Evolutionary conservation across 2,888 invertebrate species (phyloP), one percentile per base, ranked within the genome.

Genomic region (Aphidius colemani): DNA sequence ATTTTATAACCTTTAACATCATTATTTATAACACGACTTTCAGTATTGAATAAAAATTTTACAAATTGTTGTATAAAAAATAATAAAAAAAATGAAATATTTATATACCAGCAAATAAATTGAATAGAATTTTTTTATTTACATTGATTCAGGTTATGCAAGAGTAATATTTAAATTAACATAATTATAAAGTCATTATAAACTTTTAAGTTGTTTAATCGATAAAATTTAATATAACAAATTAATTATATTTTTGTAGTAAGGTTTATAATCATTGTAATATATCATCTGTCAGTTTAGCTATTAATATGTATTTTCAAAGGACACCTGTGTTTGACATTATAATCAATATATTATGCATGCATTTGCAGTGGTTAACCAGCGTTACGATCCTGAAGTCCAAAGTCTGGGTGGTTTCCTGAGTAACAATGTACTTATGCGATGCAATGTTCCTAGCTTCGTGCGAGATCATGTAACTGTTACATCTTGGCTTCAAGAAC

Each of bases 401-500:
- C 86, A 86, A 79, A 86, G 85, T 80, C 86, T 86, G 46, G 85
- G 85, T 66, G 85, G 86, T 70, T 86, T 86, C 77, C 81, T 84
- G 67, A 85, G 85, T 65, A 84, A 85, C 75, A 86, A 86, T 76
- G 85, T 86, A 60, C 76, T 86, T 66, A 84, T 86, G 73, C 85
- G 85, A 69, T 86, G 86, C 78, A 85, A 83, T 71, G 85, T 86
- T 68, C 86, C 86, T 53, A 84, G 85, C 56, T 86, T 85, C 74
- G 86, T 86, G 18, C 85, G 85, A 71, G 85, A 86, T 67, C 85
- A 85, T 75, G 86, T 86, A 57, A 83, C 84, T 55, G 85, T 86
- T 55, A 86, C 86, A 63, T 86, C 86, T 67, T 86, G 86, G 86
- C 79, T 86, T 10, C 86, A 86, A 68, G 86, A 86, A 67, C 85